These are phyloP conservation scores for Scolopax mira DNA, from an alignment of 2,113 vertebrate species.

Conservation along the genomic window DNA sequence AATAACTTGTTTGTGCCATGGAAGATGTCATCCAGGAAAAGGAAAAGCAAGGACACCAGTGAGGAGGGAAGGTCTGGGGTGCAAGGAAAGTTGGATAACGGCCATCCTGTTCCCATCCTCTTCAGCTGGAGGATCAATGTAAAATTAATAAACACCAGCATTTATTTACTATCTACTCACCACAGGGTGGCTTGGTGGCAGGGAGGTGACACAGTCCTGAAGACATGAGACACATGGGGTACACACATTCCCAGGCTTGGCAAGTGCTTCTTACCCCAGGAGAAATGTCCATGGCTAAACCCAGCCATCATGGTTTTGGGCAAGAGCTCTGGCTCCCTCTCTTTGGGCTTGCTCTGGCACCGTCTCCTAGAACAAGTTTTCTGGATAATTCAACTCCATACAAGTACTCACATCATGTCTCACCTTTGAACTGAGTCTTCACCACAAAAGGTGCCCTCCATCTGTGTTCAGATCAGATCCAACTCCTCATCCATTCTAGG, in stretches of 20 bases:
- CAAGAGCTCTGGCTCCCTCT: not conserved
- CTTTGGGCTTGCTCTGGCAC: not conserved
- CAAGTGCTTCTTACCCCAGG: not conserved
- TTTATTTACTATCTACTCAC: not conserved
- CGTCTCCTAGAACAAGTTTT: not conserved
- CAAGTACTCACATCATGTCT: not conserved
- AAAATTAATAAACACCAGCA: not conserved
- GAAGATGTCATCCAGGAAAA: not conserved
- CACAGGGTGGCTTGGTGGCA: not conserved
- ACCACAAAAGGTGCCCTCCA: not conserved
- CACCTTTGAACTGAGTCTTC: not conserved
- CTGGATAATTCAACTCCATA: not conserved
- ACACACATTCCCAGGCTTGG: not conserved
- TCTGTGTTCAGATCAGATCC: not conserved
- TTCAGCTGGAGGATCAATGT: not conserved
- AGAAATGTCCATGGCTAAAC: not conserved
- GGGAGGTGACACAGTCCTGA: not conserved
- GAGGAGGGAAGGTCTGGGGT: not conserved
- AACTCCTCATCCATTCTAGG: not conserved
- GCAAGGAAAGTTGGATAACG: accelerated
- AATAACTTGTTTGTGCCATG: not conserved
- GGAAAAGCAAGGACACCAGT: not conserved
- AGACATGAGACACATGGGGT: not conserved
- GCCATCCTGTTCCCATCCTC: not conserved
- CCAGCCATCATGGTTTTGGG: not conserved